A percentile compares a stretch with the other conserved stretches of the same genome.
Evolutionary conservation across 1,140 invertebrate genomes (phyloP).

Genomic region (Adoxophyes honmai): DNA sequence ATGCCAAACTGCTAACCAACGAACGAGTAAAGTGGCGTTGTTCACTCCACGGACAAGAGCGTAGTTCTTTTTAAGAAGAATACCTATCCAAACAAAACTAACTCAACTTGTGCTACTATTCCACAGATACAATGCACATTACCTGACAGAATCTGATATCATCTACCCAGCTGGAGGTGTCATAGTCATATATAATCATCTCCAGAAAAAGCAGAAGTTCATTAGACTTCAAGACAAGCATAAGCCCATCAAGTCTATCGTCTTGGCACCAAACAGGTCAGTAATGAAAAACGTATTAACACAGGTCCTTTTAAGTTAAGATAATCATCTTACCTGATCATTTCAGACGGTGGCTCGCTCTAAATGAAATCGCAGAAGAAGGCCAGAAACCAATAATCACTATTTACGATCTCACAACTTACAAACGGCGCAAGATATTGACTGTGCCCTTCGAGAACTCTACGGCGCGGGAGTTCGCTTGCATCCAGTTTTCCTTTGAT

Average conservation of each 20-base stretch:
- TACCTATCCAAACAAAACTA: no score
- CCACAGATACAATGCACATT: constrained; percentile 80
- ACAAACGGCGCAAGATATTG: constrained; percentile 80
- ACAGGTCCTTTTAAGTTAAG: no score
- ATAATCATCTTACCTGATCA: no score
- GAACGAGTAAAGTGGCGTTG: no score
- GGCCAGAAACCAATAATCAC: constrained; percentile 78
- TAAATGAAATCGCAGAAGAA: constrained; percentile 70
- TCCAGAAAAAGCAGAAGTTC: constrained; percentile 77
- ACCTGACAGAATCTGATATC: constrained; percentile 81
- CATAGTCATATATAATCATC: constrained; percentile 81
- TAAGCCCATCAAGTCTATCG: constrained; percentile 76
- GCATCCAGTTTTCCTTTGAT: constrained; percentile 87
- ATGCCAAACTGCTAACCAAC: no score
- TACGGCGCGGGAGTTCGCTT: constrained; percentile 80
- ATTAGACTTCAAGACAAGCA: constrained; percentile 77
- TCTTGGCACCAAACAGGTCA: constrained; percentile 82
- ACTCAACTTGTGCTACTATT: no score
- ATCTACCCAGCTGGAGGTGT: constrained; percentile 83
- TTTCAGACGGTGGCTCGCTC: constrained; percentile 77
- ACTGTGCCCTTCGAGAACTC: constrained; percentile 78
- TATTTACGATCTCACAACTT: constrained; percentile 81
- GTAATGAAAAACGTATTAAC: no score
- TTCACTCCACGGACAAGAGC: no score
- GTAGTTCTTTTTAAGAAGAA: no score